A percentile compares a stretch with the other conserved stretches of the same genome.
phyloP scores from a whole-genome alignment of 1,140 invertebrate genomes.

The Conopomorpha cramerella region DNA sequence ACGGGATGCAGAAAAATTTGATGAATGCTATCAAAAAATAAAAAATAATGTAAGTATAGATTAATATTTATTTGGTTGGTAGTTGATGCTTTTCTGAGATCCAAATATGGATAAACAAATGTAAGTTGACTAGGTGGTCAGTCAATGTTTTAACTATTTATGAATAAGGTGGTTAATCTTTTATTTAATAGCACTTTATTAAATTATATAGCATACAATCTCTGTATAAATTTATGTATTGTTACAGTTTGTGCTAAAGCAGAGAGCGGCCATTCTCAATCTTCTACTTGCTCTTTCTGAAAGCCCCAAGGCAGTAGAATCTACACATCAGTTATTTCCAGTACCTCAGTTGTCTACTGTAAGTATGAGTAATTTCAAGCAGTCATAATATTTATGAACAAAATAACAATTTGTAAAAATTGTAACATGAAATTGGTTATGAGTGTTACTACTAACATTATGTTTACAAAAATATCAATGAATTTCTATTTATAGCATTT shows the following conservation, averaged over 20 bases:
- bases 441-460: not conserved
- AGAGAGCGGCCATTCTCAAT: conserved; percentile 31
- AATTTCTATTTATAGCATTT: not conserved
- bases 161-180: not conserved
- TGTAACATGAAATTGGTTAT: no score
- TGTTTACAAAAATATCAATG: not conserved
- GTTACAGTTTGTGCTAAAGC: conserved; percentile 44
- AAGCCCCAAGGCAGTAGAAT: conserved; percentile 20
- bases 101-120: no score
- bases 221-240: not conserved
- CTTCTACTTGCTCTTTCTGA: conserved; percentile 35
- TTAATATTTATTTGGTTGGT: not conserved
- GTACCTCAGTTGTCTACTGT: conserved; percentile 23
- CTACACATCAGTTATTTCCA: conserved; percentile 39
- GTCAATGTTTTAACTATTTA: not conserved
- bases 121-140: not conserved
- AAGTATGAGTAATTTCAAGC: conserved; percentile 18
- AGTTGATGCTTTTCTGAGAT: no score
- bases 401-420: not conserved
- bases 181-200: not conserved
- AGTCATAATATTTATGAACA: not conserved
- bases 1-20: conserved; percentile 49
- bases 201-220: not conserved
- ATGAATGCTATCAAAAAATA: conserved; percentile 48
- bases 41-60: conserved; percentile 38